Evolutionary conservation across 2,113 vertebrate genomes (phyloP).

Genomic region (Garra rufa): DNA sequence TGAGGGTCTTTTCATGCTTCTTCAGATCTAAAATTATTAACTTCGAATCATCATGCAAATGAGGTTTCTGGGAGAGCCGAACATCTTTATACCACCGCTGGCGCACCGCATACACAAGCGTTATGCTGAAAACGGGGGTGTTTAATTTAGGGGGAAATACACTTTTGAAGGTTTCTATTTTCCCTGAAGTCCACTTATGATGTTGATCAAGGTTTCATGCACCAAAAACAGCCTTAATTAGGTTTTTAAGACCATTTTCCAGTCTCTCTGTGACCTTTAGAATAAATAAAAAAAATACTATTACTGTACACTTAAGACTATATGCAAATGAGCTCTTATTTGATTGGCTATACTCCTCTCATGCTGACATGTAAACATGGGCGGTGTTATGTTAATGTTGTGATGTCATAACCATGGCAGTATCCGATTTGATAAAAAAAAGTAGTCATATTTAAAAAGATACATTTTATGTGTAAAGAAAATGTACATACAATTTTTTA

Average conservation of each 20-base stretch:
- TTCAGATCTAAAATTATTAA: constrained; percentile 18
- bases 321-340: neutral
- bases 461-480: no score
- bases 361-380: neutral
- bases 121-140: neutral
- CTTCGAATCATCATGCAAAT: constrained; percentile 29
- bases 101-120: neutral
- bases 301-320: neutral
- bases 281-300: neutral
- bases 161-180: neutral
- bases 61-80: neutral
- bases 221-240: neutral
- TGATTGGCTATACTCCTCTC: neutral
- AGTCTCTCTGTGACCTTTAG: neutral
- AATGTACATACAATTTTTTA: no score
- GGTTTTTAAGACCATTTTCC: neutral
- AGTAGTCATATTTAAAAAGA: no score
- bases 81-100: neutral
- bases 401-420: neutral
- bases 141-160: neutral
- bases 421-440: no score
- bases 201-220: neutral
- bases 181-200: no score
- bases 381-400: neutral
- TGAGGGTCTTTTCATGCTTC: constrained; percentile 2